These are phyloP conservation scores for Gobio occitaniae DNA, from an alignment of 2,797 vertebrate genomes.

Conservation along the genomic window DNA sequence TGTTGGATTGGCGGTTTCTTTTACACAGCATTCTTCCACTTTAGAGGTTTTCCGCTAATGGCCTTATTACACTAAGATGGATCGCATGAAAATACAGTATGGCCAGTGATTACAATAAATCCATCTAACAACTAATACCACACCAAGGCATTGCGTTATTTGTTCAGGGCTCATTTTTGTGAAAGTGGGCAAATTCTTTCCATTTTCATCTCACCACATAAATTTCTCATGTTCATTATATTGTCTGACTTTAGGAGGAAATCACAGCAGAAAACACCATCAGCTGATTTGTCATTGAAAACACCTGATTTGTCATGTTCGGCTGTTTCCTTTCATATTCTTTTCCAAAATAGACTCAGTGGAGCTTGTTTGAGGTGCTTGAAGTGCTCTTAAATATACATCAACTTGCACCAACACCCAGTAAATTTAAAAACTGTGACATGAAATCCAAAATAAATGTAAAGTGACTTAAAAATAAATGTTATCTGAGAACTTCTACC, in stretches of 20 bases:
- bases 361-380: background rate
- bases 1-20: background rate
- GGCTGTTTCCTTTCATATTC: background rate
- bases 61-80: constrained; percentile 21
- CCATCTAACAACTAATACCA: background rate
- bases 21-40: background rate
- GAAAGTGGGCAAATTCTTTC: constrained; percentile 10
- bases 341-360: constrained; percentile 2
- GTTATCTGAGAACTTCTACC: background rate
- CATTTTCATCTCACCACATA: constrained; percentile 38
- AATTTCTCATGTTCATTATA: constrained; percentile 29
- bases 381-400: background rate
- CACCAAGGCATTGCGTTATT: constrained; percentile 9
- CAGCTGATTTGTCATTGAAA: constrained; percentile 29
- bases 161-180: constrained; percentile 18
- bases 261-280: constrained; percentile 19
- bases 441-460: background rate
- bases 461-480: background rate
- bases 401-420: background rate
- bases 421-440: background rate
- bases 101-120: constrained; percentile 14
- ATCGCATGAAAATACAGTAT: constrained; percentile 8
- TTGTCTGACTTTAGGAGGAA: constrained; percentile 3
- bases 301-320: constrained; percentile 27
- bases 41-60: background rate